Base-by-base conservation (phyloP, 2,797 vertebrate genomes). In the Enteromius viviparus region DNA sequence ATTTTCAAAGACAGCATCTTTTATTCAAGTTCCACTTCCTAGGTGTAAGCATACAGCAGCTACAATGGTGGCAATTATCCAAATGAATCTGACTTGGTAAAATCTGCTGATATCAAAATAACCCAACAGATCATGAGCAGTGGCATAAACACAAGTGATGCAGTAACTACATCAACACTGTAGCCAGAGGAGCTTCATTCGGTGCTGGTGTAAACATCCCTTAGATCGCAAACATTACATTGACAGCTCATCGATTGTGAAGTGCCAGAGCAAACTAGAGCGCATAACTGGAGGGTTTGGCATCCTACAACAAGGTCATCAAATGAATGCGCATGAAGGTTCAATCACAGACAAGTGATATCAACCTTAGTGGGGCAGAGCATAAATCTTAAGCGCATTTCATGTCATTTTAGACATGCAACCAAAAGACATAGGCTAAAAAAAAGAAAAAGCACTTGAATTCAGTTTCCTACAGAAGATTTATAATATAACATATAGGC, bases 261-360 rank as follows among this genome's bases (percentile, higher is more conserved):
- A 66, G 70, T 49, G 23, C 37, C 34, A 40, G n/a, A 37, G 62
- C 26, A 64, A 62, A 68, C 47, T 42, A 55, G 62, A 78, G 62
- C 42, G 19, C 76, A 51, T 51, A 77, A 78, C 49, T 70, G 37
- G 34, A 60, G 83, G 51, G 81, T 45, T 83, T 60, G 72, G 40
- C 72, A 87, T 77, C 55, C 65, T 34, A 40, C 23, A 87, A 70
- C 72, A 85, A 81, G 71, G 62, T 82, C 62, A 78, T 80, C 32
- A 79, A 66, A 76, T 29, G 74, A 49, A 47, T 45, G 40, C 4
- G 58, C 65, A 37, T 58, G 64, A 49, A 55, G 19, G 8, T 72
- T 11, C 69, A 68, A 62, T 81, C 26, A 14, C 42, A 58, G 60
- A 82, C 45, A 37, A 82, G 55, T 23, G 23, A 51, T 21, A 47